phyloP scores from a whole-genome alignment of 2,888 invertebrate species.

The Prosopocoilus inquinatus region DNA sequence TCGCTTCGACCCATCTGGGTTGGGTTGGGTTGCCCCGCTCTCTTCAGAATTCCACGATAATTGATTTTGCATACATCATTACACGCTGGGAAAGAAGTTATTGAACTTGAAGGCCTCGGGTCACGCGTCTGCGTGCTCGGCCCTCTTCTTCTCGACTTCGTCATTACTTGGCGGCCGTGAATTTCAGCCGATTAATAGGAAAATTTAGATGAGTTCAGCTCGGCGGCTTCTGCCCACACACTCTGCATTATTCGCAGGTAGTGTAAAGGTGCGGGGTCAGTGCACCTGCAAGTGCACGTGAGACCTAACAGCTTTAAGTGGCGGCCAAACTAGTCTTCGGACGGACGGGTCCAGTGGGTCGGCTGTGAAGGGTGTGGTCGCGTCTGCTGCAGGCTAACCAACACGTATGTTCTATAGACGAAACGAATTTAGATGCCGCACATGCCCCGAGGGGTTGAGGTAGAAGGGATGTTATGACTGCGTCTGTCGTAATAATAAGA shows the following conservation, averaged over 20 bases:
- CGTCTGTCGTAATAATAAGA: too few relatives aligned
- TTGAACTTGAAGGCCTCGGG: too few relatives aligned
- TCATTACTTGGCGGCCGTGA: too few relatives aligned
- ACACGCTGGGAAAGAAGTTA: too few relatives aligned
- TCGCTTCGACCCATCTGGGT: too few relatives aligned
- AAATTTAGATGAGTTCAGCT: not conserved
- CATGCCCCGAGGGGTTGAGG: not conserved
- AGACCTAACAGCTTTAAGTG: conserved; percentile 12
- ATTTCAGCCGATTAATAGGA: too few relatives aligned
- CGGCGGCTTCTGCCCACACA: not conserved
- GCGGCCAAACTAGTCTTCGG: conserved; percentile 17
- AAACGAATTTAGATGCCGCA: not conserved
- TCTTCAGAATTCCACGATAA: too few relatives aligned
- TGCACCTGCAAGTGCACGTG: conserved; percentile 11
- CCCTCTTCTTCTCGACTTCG: too few relatives aligned
- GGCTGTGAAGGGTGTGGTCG: conserved; percentile 14
- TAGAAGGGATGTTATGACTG: not conserved
- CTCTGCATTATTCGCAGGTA: conserved; percentile 8
- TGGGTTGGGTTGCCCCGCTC: too few relatives aligned
- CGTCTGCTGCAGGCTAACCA: not conserved
- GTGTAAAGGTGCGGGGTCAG: conserved; percentile 14
- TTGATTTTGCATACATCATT: too few relatives aligned
- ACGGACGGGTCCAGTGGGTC: conserved; percentile 14
- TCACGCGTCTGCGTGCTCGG: too few relatives aligned
- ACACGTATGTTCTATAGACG: too few relatives aligned